phyloP scores from a whole-genome alignment of 2,113 vertebrate genomes.

The Actenoides lindsayi region DNA sequence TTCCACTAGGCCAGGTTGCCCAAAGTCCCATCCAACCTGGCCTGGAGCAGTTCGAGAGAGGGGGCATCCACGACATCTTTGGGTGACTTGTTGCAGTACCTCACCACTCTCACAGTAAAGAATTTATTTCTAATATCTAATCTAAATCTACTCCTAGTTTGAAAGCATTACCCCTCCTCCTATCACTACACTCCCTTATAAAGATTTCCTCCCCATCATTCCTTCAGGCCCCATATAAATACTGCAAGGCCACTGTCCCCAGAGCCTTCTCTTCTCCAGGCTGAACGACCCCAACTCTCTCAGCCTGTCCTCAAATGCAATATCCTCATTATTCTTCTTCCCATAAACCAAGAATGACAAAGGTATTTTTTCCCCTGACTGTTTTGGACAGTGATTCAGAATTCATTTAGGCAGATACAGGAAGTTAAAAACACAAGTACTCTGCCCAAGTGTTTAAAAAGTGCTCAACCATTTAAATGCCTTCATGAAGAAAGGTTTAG shows the following conservation, averaged over 20 bases:
- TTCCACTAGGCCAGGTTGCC: background rate
- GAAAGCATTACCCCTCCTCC: background rate
- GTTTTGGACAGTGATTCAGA: background rate
- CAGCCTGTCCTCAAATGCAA: background rate
- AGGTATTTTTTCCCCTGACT: background rate
- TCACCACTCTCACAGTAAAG: background rate
- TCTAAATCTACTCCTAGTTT: background rate
- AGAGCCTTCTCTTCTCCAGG: background rate
- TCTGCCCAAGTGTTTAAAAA: background rate
- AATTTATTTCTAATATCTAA: background rate
- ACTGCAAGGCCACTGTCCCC: background rate
- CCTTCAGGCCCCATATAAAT: background rate
- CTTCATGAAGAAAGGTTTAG: background rate
- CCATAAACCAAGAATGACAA: background rate
- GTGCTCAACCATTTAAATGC: background rate
- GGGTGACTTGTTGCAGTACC: background rate
- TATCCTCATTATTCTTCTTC: background rate
- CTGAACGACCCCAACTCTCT: background rate
- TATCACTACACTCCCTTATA: background rate
- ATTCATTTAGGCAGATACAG: background rate
- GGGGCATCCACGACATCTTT: background rate
- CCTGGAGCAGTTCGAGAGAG: background rate
- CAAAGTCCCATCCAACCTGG: background rate
- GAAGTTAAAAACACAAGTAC: background rate
- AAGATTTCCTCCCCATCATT: background rate